Conservation (phyloP, 2,888 invertebrate species). For the Lycia hirtaria region DNA sequence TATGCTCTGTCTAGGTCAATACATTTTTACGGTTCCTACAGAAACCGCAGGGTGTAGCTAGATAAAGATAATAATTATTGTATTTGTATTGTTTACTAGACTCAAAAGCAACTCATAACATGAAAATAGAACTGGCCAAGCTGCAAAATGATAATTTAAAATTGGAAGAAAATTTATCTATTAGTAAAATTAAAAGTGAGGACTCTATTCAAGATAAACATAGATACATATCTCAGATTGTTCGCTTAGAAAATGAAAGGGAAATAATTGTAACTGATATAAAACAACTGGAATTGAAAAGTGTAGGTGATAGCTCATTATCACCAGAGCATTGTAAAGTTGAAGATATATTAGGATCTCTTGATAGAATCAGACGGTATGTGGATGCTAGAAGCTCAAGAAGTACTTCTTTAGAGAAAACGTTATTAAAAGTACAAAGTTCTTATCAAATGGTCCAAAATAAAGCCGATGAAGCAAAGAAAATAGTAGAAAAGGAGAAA, state of each 20-base stretch:
- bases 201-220: constrained; percentile 56
- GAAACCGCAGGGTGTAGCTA: too few relatives aligned
- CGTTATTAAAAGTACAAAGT: constrained; percentile 65
- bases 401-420: constrained; percentile 61
- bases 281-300: constrained; percentile 66
- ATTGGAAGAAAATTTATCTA: constrained; percentile 61
- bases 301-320: constrained; percentile 66
- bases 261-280: constrained; percentile 65
- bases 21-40: too few relatives aligned
- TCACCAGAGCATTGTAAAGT: constrained; percentile 54
- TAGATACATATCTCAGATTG: constrained; percentile 58
- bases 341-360: constrained; percentile 60
- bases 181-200: constrained; percentile 55
- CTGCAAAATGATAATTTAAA: constrained; percentile 60
- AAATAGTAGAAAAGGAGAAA: constrained; percentile 72
- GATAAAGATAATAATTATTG: too few relatives aligned
- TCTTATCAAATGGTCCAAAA: constrained; percentile 70
- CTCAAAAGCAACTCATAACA: constrained; percentile 76
- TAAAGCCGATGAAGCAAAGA: constrained; percentile 76
- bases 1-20: too few relatives aligned
- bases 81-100: constrained; percentile 51
- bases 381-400: constrained; percentile 58
- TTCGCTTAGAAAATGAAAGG: constrained; percentile 62
- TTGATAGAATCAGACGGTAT: constrained; percentile 62
- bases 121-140: constrained; percentile 71